Evolutionary conservation across 2,113 vertebrate species (phyloP).

Genomic region (Halcyon malimbica): DNA sequence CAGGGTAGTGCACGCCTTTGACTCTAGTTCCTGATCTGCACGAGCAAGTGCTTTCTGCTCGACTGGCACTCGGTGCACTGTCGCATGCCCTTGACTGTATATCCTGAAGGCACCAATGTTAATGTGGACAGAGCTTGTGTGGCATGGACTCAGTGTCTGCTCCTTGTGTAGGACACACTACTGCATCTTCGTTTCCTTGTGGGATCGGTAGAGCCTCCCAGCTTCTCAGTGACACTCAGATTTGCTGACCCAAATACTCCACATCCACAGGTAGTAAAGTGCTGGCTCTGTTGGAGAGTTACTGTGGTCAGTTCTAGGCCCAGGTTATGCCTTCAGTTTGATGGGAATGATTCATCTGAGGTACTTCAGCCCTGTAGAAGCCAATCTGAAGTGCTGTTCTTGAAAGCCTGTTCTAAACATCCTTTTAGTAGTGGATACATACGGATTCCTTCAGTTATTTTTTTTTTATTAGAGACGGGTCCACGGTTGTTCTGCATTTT

Average conservation of each 20-base stretch:
- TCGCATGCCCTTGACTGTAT: neutral
- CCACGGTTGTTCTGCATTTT: neutral
- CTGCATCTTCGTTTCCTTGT: neutral
- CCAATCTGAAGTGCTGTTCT: neutral
- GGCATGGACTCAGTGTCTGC: neutral
- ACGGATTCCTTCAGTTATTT: neutral
- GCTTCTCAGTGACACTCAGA: neutral
- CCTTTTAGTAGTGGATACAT: neutral
- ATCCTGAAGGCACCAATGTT: neutral
- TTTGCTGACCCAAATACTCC: neutral
- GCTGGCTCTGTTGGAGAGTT: neutral
- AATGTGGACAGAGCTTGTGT: neutral
- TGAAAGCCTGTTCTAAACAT: neutral
- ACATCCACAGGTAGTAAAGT: neutral
- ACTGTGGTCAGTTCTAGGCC: neutral
- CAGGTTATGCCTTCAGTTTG: neutral
- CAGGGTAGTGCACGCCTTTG: neutral
- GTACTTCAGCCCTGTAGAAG: neutral
- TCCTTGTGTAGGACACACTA: neutral
- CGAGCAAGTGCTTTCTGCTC: neutral
- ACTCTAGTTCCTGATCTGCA: rapidly evolving
- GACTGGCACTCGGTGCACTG: neutral
- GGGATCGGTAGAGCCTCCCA: neutral
- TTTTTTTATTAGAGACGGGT: neutral
- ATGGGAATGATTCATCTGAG: neutral